phyloP scores from a whole-genome alignment of 2,888 invertebrate species.

The Oxycera nigricornis region DNA sequence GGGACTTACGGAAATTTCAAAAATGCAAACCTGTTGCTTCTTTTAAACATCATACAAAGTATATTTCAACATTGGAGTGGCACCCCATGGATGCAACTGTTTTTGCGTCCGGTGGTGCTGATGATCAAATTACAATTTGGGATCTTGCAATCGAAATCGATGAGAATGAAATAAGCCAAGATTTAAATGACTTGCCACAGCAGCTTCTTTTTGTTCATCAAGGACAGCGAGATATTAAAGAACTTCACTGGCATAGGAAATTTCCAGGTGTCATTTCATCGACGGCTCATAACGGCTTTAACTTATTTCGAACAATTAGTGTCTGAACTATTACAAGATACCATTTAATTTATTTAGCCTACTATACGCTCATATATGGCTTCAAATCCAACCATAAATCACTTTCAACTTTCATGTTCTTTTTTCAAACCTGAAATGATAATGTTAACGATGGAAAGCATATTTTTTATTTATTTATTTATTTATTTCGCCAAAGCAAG shows the following conservation, averaged over 20 bases:
- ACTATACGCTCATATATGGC: too few species aligned
- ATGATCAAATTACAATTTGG: slow-evolving; percentile 97
- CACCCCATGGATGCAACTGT: slow-evolving; percentile 92
- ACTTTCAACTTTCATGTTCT: too few species aligned
- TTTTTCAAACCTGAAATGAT: too few species aligned
- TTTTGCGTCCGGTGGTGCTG: slow-evolving; percentile 90
- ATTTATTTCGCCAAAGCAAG: too few species aligned
- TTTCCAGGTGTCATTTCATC: slow-evolving; percentile 91
- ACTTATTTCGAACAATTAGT: slow-evolving; percentile 97
- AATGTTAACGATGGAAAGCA: too few species aligned
- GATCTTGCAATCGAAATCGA: slow-evolving; percentile 92
- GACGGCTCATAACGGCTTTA: slow-evolving; percentile 94
- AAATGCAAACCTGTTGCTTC: slow-evolving; percentile 83
- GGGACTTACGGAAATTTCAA: slow-evolving; percentile 92
- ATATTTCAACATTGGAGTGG: slow-evolving; percentile 97
- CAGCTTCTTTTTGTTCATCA: slow-evolving; percentile 97
- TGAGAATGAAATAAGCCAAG: slow-evolving; percentile 72
- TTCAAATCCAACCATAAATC: too few species aligned
- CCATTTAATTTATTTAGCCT: too few species aligned
- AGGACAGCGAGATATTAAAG: slow-evolving; percentile 97
- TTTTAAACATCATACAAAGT: slow-evolving; percentile 93
- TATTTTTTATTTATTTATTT: too few species aligned
- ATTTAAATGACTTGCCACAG: slow-evolving; percentile 81
- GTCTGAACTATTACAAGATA: too few species aligned
- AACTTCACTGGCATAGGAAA: slow-evolving; percentile 98